A percentile compares a stretch with the other conserved stretches of the same genome.
phyloP scores from a whole-genome alignment of 2,113 vertebrate genomes.

The Urocitellus parryii region DNA sequence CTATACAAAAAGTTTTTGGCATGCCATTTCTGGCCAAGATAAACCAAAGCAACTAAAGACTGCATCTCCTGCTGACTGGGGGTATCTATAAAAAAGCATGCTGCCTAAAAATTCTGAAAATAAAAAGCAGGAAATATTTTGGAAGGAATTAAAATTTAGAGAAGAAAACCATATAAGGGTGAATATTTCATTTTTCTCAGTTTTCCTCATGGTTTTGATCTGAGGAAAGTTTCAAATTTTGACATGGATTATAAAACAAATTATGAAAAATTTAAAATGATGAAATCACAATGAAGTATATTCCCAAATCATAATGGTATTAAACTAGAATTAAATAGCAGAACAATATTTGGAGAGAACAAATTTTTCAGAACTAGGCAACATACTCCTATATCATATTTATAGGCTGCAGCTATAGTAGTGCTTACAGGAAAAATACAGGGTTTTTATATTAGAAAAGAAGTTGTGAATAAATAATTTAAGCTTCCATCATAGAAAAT shows the following conservation, averaged over 20 bases:
- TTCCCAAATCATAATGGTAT: not conserved
- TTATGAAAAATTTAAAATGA: not conserved
- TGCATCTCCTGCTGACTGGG: not conserved
- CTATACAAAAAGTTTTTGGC: not conserved
- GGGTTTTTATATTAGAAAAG: not conserved
- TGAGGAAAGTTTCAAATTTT: not conserved
- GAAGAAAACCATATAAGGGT: not conserved
- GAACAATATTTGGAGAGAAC: not conserved
- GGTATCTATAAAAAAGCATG: not conserved
- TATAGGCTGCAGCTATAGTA: not conserved
- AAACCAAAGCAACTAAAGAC: not conserved
- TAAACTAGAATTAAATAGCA: not conserved
- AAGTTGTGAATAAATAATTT: not conserved
- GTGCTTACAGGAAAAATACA: not conserved
- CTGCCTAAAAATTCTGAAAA: not conserved
- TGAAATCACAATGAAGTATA: not conserved
- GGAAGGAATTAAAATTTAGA: not conserved
- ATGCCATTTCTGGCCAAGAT: not conserved
- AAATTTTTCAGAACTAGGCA: not conserved
- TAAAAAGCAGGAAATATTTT: not conserved
- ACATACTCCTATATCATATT: not conserved
- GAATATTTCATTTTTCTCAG: not conserved
- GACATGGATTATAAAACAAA: not conserved
- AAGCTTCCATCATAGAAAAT: constrained; percentile 1
- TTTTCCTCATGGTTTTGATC: not conserved